Conservation (phyloP, 2,113 vertebrate genomes). For the Microtus ochrogaster region DNA sequence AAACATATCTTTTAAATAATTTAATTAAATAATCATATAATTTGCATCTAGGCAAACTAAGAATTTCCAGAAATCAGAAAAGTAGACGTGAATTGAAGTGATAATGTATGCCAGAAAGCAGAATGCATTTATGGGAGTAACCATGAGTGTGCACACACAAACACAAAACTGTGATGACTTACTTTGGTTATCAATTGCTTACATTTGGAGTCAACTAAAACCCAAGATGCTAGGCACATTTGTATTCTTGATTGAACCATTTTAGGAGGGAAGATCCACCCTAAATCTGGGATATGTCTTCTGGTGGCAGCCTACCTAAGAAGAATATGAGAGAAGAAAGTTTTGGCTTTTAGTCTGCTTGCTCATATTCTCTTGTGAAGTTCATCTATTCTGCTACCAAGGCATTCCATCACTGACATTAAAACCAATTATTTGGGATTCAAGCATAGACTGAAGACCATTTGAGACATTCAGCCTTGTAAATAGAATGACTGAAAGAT, state of each 20-base stretch:
- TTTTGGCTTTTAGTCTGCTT: neutral
- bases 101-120: neutral
- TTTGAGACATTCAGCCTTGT: neutral
- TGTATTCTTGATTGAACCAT: neutral
- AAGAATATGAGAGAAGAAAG: neutral
- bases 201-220: neutral
- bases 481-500: neutral
- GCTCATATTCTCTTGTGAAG: neutral
- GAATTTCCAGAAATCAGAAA: conserved; percentile 30
- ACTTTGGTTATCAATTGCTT: neutral
- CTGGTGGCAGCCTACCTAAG: neutral
- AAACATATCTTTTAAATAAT: neutral
- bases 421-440: neutral
- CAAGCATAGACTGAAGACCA: neutral
- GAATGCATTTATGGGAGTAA: neutral
- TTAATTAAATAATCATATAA: conserved; percentile 41
- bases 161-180: neutral
- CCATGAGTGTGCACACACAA: neutral
- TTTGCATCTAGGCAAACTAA: neutral
- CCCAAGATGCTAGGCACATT: neutral
- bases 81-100: conserved; percentile 5
- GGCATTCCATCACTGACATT: neutral
- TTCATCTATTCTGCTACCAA: neutral
- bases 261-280: neutral
- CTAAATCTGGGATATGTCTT: neutral